Percentiles rank a stretch among this genome's conserved stretches.
Conservation (phyloP, 23 tunicate genomes). For the Ascidia mentula region DNA sequence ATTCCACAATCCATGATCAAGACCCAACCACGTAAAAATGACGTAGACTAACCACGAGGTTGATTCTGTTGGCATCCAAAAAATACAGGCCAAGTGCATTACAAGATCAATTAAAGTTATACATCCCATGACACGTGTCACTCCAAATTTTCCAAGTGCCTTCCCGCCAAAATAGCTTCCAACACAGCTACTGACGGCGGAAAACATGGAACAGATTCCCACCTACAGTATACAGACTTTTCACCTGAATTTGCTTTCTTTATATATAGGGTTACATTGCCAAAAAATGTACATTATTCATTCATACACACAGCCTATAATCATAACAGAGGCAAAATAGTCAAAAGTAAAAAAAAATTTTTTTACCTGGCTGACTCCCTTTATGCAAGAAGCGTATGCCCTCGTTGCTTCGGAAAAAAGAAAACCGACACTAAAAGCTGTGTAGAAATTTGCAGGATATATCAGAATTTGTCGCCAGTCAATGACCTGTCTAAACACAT, state of each 20-base stretch:
- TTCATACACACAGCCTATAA: neutral
- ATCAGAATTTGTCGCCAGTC: constrained; percentile 17
- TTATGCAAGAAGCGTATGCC: constrained; percentile 55
- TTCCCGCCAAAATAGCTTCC: constrained; percentile 13
- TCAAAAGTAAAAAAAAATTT: neutral
- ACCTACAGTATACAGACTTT: constrained; percentile 15
- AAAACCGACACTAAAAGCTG: constrained; percentile 40
- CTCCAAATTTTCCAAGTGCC: constrained; percentile 12
- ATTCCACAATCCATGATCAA: constrained; percentile 1
- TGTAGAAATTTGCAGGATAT: constrained; percentile 20
- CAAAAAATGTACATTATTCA: neutral
- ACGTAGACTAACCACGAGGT: constrained; percentile 27
- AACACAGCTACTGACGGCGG: neutral
- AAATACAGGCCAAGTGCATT: constrained; percentile 31
- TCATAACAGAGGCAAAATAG: too few relatives aligned
- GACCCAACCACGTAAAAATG: constrained; percentile 31
- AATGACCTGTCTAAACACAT: neutral
- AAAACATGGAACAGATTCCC: constrained; percentile 34
- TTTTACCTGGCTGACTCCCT: constrained; percentile 48
- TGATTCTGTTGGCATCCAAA: constrained; percentile 48
- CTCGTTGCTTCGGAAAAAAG: constrained; percentile 45
- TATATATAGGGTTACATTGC: neutral
- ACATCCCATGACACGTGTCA: constrained; percentile 3
- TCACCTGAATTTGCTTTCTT: neutral
- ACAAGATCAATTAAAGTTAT: constrained; percentile 15